A percentile compares a stretch with the other conserved stretches of the same genome.
Evolutionary conservation across 2,797 vertebrate species (phyloP).

Genomic region (Gadopsis bispinosus): DNA sequence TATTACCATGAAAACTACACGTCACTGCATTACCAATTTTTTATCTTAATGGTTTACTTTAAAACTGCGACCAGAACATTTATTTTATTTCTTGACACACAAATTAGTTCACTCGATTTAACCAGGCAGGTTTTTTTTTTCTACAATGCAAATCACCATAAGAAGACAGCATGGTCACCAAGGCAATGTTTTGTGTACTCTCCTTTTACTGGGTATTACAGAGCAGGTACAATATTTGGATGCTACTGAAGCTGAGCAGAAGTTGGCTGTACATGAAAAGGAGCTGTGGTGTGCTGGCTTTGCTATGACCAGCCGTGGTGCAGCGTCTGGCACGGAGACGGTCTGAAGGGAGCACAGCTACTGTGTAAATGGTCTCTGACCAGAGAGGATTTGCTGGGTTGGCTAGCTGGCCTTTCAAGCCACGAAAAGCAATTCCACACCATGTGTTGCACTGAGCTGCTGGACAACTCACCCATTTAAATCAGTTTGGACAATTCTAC

Average conservation of each 20-base stretch:
- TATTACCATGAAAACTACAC: background rate
- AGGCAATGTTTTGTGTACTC: background rate
- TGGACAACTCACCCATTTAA: constrained; percentile 56
- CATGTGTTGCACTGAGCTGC: constrained; percentile 49
- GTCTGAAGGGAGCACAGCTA: constrained; percentile 37
- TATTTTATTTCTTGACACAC: background rate
- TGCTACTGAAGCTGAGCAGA: constrained; percentile 18
- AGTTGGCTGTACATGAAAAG: constrained; percentile 26
- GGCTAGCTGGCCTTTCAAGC: constrained; percentile 57
- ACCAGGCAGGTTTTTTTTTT: background rate
- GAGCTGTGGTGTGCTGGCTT: constrained; percentile 35
- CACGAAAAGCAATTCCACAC: constrained; percentile 68
- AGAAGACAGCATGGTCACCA: background rate
- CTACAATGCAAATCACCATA: constrained; percentile 2
- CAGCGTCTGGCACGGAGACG: constrained; percentile 43
- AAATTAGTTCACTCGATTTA: background rate
- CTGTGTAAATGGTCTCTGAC: constrained; percentile 54
- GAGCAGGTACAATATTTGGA: constrained; percentile 5
- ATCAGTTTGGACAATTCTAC: constrained; percentile 48
- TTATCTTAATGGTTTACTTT: background rate
- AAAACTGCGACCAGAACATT: background rate
- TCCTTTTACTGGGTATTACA: background rate
- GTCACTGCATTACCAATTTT: background rate
- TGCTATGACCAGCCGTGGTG: constrained; percentile 32
- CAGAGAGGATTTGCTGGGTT: constrained; percentile 67